Conservation (phyloP, 2,888 invertebrate genomes). For the Drosophila gaucha region DNA sequence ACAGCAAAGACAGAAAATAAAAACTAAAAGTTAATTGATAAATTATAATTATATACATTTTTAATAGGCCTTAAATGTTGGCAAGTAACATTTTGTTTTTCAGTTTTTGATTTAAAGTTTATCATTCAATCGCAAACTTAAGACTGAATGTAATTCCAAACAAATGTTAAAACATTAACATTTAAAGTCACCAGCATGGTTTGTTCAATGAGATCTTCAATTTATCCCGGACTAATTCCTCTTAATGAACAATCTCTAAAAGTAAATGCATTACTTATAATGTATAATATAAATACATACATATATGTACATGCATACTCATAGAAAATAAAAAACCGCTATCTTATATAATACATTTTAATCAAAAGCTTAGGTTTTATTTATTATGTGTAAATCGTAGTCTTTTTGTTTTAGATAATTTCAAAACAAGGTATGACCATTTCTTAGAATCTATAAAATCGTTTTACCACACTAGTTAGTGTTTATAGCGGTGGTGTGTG, state of each 20-base stretch:
- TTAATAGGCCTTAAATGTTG: not conserved
- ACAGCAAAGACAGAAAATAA: slow-evolving; percentile 8
- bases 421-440: not conserved
- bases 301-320: no score
- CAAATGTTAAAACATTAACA: no score
- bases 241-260: no score
- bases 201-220: not conserved
- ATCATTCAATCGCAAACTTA: not conserved
- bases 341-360: no score
- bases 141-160: not conserved
- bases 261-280: no score
- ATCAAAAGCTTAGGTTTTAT: no score
- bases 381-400: no score
- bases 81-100: no score
- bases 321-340: no score
- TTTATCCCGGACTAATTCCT: not conserved
- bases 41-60: not conserved
- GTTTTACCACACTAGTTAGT: slow-evolving; percentile 30
- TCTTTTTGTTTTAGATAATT: not conserved
- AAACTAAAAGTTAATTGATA: slow-evolving; percentile 8
- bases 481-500: not conserved
- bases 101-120: not conserved
- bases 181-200: no score
- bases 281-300: no score
- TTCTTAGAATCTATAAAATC: not conserved